Evolutionary conservation across 2,113 vertebrate species (phyloP).

Genomic region (Ascaphus truei): DNA sequence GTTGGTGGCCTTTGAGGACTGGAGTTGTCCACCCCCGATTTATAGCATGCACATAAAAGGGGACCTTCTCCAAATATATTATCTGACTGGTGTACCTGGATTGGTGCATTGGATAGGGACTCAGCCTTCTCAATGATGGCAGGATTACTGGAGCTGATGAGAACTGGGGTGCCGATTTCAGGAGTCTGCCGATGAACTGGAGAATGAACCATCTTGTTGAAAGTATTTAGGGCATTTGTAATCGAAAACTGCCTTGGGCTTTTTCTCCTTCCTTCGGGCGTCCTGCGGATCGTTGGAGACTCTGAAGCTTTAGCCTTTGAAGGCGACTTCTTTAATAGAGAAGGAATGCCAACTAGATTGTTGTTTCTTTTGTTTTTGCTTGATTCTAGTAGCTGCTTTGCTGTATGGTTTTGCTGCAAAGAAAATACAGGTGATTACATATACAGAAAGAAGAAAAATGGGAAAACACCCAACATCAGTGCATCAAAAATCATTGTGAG

Average conservation of each 20-base stretch:
- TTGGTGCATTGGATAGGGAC: constrained; percentile 40
- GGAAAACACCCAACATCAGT: too few relatives aligned
- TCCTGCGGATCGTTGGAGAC: constrained; percentile 43
- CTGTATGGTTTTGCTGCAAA: constrained; percentile 68
- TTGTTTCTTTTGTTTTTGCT: constrained; percentile 55
- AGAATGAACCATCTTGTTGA: constrained; percentile 64
- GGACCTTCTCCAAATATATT: neutral
- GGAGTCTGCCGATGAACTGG: constrained; percentile 49
- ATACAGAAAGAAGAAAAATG: too few relatives aligned
- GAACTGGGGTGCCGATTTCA: constrained; percentile 60
- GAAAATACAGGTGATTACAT: constrained; percentile 9
- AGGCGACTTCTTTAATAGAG: constrained; percentile 46
- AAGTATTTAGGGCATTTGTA: constrained; percentile 66
- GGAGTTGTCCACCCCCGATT: too few relatives aligned
- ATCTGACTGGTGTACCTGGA: constrained; percentile 65
- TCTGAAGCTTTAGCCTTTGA: constrained; percentile 45
- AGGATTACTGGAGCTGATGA: constrained; percentile 72
- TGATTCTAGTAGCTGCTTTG: constrained; percentile 76
- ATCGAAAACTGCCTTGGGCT: constrained; percentile 65
- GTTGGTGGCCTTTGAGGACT: too few relatives aligned
- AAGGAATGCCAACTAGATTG: constrained; percentile 37
- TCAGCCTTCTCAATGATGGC: constrained; percentile 57
- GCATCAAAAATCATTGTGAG: too few relatives aligned
- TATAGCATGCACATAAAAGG: too few relatives aligned
- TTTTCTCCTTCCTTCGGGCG: constrained; percentile 58